Percentiles rank a stretch among this genome's conserved stretches.
phyloP scores from a whole-genome alignment of 2,797 vertebrate genomes.

The Hapalemur alaotrensis region DNA sequence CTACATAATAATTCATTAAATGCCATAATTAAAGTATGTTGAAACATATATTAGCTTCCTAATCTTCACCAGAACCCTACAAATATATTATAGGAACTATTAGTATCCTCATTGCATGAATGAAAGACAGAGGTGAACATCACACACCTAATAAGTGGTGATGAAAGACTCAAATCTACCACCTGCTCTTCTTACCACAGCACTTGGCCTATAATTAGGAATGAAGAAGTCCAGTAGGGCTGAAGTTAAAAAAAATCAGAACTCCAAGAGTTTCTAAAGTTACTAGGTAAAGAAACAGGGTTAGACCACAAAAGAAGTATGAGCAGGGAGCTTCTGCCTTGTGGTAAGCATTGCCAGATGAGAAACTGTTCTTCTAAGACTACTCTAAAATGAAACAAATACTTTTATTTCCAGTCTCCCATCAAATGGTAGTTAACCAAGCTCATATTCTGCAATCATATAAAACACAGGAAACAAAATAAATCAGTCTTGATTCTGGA shows the following conservation, averaged over 20 bases:
- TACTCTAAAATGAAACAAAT: not conserved
- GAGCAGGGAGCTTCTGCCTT: not conserved
- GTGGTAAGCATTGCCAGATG: not conserved
- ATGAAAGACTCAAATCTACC: not conserved
- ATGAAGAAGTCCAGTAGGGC: not conserved
- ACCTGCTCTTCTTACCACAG: not conserved
- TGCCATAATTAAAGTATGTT: not conserved
- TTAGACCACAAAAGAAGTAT: too few species aligned
- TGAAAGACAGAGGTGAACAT: not conserved
- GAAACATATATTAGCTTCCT: not conserved
- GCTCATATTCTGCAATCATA: not conserved
- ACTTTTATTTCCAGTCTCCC: not conserved
- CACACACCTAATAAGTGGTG: not conserved
- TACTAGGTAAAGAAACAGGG: not conserved
- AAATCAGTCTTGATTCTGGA: not conserved
- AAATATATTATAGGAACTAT: not conserved
- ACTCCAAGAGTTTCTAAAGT: not conserved
- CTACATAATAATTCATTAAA: not conserved
- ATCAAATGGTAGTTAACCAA: not conserved
- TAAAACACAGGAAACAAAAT: not conserved
- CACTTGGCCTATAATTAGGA: not conserved
- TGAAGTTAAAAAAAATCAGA: not conserved
- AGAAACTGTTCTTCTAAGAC: not conserved
- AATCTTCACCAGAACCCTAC: not conserved
- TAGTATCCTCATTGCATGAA: not conserved